These are phyloP conservation scores for Aphis gossypii DNA, from an alignment of 1,140 invertebrate genomes.

Conservation along the genomic window DNA sequence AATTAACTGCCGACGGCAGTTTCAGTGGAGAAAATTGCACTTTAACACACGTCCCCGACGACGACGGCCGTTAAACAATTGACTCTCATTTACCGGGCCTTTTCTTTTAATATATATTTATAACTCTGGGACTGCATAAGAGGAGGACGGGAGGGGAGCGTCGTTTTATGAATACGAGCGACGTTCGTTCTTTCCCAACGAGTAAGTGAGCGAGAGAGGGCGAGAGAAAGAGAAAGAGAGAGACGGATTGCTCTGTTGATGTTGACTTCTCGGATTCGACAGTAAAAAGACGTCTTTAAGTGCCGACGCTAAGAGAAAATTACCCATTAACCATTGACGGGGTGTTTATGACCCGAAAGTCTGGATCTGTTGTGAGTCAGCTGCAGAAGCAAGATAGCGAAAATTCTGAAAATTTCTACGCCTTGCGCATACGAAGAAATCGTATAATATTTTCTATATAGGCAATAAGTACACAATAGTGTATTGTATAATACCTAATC, in stretches of 20 bases:
- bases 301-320: conserved; percentile 35
- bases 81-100: conserved; percentile 47
- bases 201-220: not conserved
- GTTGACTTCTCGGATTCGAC: conserved; percentile 46
- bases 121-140: not conserved
- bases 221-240: not conserved
- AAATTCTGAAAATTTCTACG: not conserved
- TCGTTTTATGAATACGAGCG: conserved; percentile 26
- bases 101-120: conserved; percentile 52
- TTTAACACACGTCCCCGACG: conserved; percentile 51
- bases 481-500: not conserved
- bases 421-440: not conserved
- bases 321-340: conserved; percentile 48
- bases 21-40: conserved; percentile 45
- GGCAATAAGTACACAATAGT: too few relatives aligned
- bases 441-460: not conserved
- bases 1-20: conserved; percentile 47
- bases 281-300: conserved; percentile 48
- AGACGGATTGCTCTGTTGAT: not conserved
- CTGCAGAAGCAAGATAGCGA: not conserved
- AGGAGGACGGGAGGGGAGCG: not conserved
- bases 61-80: conserved; percentile 47
- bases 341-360: conserved; percentile 38
- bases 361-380: not conserved
- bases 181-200: not conserved